Conservation (phyloP, 2,888 invertebrate species). For the Iselma pallidipennis region DNA sequence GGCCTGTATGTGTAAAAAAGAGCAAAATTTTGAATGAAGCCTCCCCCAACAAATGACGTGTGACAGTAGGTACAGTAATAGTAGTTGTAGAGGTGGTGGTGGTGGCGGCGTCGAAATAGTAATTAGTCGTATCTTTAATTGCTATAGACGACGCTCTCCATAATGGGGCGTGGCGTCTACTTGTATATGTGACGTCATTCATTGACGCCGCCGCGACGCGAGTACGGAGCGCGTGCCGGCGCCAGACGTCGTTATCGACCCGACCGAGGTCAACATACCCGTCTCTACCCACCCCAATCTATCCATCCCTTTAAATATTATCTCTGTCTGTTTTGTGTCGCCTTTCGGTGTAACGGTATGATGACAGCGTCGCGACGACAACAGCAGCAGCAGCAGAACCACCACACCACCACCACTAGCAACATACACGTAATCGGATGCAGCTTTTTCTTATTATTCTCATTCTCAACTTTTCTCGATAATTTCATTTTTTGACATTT, state of each 20-base stretch:
- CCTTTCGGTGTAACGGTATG: not conserved
- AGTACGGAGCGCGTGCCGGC: slow-evolving; percentile 46
- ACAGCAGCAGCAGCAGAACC: too few species aligned
- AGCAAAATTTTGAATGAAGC: slow-evolving; percentile 1
- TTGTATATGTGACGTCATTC: slow-evolving; percentile 59
- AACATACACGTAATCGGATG: not conserved
- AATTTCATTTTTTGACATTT: too few species aligned
- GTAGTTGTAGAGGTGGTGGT: not conserved
- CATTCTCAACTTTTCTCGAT: not conserved
- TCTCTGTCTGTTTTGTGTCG: slow-evolving; percentile 7
- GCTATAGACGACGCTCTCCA: slow-evolving; percentile 23
- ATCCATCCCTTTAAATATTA: not conserved
- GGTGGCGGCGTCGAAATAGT: slow-evolving; percentile 13
- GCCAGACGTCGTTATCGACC: slow-evolving; percentile 49
- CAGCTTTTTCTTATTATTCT: not conserved
- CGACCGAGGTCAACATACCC: slow-evolving; percentile 46
- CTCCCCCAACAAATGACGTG: not conserved
- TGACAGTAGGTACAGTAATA: not conserved
- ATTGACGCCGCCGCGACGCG: slow-evolving; percentile 59
- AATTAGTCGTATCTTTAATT: slow-evolving; percentile 29
- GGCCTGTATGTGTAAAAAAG: not conserved
- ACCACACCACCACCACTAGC: too few species aligned
- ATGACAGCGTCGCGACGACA: not conserved
- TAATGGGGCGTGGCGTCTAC: slow-evolving; percentile 51
- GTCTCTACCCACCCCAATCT: slow-evolving; percentile 22